Conservation (phyloP, 92 coral and sea anemone species). For the Actinernus sp. region DNA sequence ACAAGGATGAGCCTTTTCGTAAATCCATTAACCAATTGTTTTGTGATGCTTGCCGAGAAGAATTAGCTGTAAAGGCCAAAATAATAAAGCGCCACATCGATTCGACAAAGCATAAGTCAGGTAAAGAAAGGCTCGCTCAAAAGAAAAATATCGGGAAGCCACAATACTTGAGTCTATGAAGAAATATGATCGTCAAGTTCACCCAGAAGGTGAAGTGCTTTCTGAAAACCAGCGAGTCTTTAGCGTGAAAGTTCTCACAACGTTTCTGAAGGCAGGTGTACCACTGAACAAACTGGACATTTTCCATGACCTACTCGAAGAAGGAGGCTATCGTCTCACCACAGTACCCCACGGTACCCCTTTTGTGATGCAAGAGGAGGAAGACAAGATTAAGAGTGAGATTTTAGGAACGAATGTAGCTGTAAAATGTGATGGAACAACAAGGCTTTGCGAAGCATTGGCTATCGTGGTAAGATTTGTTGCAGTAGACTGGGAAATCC, state of each 20-base stretch:
- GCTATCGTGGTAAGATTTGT: constrained; percentile 57
- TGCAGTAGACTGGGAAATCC: constrained; percentile 51
- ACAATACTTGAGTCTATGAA: no score
- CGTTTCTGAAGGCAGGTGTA: no score
- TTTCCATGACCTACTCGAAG: constrained; percentile 54
- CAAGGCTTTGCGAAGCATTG: constrained; percentile 58
- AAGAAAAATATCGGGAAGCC: no score
- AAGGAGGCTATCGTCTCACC: constrained; percentile 60
- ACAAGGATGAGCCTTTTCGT: no score
- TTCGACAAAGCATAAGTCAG: no score
- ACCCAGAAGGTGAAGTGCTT: constrained; percentile 54
- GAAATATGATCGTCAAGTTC: constrained; percentile 52
- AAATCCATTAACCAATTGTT: no score
- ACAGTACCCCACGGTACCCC: constrained; percentile 48
- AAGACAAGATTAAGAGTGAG: constrained; percentile 55
- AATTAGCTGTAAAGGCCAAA: no score
- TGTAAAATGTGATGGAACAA: constrained; percentile 56
- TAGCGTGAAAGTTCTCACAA: constrained; percentile 35
- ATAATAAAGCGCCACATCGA: no score
- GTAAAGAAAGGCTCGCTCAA: no score
- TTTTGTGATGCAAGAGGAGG: constrained; percentile 53
- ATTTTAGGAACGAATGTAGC: constrained; percentile 43
- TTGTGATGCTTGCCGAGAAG: no score
- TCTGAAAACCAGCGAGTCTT: constrained; percentile 57
- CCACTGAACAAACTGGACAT: constrained; percentile 34